Percentiles rank a stretch among this genome's conserved stretches.
Evolutionary conservation across 30 jellyfish, hydroid and myxozoan species (phyloP).

Genomic region (Cassiopea xamachana): DNA sequence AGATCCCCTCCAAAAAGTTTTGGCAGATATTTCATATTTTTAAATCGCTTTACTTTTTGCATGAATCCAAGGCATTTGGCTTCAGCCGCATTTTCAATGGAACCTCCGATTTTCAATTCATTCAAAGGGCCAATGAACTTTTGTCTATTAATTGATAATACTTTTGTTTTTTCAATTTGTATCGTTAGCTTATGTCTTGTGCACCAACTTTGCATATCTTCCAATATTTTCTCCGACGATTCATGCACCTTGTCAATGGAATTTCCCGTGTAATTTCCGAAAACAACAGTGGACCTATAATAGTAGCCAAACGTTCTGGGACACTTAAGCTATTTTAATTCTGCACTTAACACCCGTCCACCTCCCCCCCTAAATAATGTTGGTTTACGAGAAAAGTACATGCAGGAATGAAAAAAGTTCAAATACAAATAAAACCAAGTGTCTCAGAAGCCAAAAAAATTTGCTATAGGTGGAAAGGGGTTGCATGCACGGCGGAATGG

Average conservation of each 20-base stretch:
- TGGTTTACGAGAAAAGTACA: not conserved
- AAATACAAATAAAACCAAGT: not conserved
- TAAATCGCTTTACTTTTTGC: not conserved
- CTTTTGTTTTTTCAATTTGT: not conserved
- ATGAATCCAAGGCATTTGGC: too few relatives aligned
- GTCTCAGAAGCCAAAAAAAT: not conserved
- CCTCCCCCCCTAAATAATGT: not conserved
- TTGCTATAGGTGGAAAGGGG: too few relatives aligned
- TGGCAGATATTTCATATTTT: not conserved
- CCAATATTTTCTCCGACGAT: not conserved
- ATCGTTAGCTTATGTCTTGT: not conserved
- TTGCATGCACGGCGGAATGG: too few relatives aligned
- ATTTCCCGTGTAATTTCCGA: not conserved
- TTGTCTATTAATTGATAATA: not conserved
- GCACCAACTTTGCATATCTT: not conserved
- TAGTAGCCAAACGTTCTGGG: too few relatives aligned
- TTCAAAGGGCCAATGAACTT: too few relatives aligned
- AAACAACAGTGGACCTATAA: not conserved
- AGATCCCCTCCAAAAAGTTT: constrained; percentile 11
- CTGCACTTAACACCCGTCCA: not conserved
- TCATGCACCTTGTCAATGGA: not conserved
- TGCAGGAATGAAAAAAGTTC: not conserved
- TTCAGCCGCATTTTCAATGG: too few relatives aligned
- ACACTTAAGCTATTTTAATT: too few relatives aligned
- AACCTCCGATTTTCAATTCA: too few relatives aligned